Base-by-base conservation (phyloP, 2,113 vertebrate species). In the Epinephelus lanceolatus region DNA sequence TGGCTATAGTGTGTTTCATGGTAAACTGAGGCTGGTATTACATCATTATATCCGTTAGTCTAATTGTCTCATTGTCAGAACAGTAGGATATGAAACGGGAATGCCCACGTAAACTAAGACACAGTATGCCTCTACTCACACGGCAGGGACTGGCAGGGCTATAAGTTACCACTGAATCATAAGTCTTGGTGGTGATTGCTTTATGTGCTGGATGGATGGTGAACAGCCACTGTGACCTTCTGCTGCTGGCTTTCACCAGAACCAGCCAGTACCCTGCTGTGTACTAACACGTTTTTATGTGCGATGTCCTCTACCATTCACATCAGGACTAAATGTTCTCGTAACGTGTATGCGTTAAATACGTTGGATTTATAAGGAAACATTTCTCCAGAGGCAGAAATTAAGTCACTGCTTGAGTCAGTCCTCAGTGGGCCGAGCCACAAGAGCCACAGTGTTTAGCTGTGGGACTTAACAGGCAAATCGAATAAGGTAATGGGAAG, bases 151-250 rank as follows among this genome's bases (percentile, higher is more conserved):
- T 77, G 83, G 76, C 68, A 33, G 49, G 18, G 5, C 19, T 71
- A 13, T 53, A 67, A 14, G 81, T 74, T 55, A 37, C 69, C 67
- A 53, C 61, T 92, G 89, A 89, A 88, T 92, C 86, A 91, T 52
- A 60, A 86, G 66, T 27, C 56, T 37, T 19, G 61, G 78, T 79
- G 82, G 49, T 89, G 88, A 91, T 81, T 75, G 75, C 66, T 93
- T 92, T 86, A 91, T 80, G 67, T 63, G 52, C 70, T 84, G 59
- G 60, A 80, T 81, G 76, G 89, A 90, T 81, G 79, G 56, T 76
- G 80, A 13, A 23, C 30, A 62, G 57, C 30, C 52, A 18, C 76
- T 62, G 55, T 75, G 78, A 77, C 40, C 0, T 18, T 77, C 80
- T 37, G 61, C 60, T 62, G 75, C 72, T 77, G 63, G 62, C 78